Evolutionary conservation across 2,113 vertebrate genomes (phyloP), one percentile per base, ranked within the genome.

Genomic region (Podocnemis expansa): DNA sequence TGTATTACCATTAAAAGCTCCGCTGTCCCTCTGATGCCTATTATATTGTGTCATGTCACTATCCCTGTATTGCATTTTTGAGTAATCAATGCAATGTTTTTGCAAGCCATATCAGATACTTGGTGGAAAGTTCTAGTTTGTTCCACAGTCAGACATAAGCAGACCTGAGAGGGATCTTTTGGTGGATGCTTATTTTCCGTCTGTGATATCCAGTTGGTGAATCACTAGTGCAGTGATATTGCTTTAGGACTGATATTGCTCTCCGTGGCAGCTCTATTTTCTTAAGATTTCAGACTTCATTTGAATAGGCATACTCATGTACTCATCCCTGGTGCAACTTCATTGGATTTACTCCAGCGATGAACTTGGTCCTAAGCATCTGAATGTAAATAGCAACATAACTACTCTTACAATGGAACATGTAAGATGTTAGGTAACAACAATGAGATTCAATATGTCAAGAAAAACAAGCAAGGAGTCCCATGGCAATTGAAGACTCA

Each of bases 301-400:
- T n/a, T 31, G n/a, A 91, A 54, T 3, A 9, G 43, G 38, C 58
- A 73, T 55, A 41, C 80, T 52, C 21, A 58, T 89, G 63, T 55
- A 41, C 80, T 52, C 21, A 58, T 89, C 24, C 87, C 52, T 58
- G 85, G 85, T 63, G n/a, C 49, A 67, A 21, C n/a, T 91, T 85
- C 84, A 89, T 76, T 76, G 13, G 49, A 27, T 83, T 78, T 41
- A 56, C 22, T 76, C 29, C 38, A 81, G 0, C 56, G 22, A 21
- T 87, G 0, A 67, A 85, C 87, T 95, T 88, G 43, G 13, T 60
- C 56, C 52, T 60, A 22, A 91, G 84, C 55, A 91, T 85, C 52
- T 93, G 91, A 88, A 88, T 54, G 60, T 11, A 84, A 90, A 56
- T 70, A 91, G 84, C 89, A 92, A 63, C 22, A 10, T 88, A 87